Evolutionary conservation across 1,140 invertebrate species (phyloP).

Genomic region (Saccostrea glomerata): DNA sequence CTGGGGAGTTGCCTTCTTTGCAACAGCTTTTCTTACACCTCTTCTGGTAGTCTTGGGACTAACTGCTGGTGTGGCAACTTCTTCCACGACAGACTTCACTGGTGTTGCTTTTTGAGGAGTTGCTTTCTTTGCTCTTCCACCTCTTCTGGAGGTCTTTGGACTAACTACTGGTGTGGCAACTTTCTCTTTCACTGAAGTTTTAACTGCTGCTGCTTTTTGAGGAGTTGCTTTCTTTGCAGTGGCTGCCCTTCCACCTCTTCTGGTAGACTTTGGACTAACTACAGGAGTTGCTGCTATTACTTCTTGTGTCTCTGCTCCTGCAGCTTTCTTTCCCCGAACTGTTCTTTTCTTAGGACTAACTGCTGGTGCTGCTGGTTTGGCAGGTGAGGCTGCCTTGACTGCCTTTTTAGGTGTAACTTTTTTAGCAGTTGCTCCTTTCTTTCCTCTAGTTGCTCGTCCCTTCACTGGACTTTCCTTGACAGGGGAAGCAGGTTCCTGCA

Average conservation of each 20-base stretch:
- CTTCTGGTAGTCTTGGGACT: neutral
- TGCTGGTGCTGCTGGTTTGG: neutral
- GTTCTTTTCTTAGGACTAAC: neutral
- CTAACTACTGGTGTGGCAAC: too few relatives aligned
- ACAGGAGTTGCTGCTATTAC: neutral
- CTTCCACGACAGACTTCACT: too few relatives aligned
- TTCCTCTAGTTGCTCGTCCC: constrained; percentile 44
- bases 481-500: neutral
- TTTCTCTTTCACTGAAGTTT: too few relatives aligned
- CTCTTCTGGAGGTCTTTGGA: too few relatives aligned
- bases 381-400: neutral
- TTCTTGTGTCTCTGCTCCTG: neutral
- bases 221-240: too few relatives aligned
- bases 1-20: neutral
- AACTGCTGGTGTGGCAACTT: too few relatives aligned
- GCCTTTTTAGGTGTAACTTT: constrained; percentile 28
- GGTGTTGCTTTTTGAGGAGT: too few relatives aligned
- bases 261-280: neutral
- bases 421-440: neutral
- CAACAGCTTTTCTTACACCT: neutral
- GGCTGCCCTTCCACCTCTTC: too few relatives aligned
- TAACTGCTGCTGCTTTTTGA: too few relatives aligned
- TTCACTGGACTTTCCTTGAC: constrained; percentile 17
- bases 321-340: neutral
- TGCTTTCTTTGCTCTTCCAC: too few relatives aligned